Evolutionary conservation across 1,140 invertebrate genomes (phyloP).

Genomic region (Drosophila takahashii): DNA sequence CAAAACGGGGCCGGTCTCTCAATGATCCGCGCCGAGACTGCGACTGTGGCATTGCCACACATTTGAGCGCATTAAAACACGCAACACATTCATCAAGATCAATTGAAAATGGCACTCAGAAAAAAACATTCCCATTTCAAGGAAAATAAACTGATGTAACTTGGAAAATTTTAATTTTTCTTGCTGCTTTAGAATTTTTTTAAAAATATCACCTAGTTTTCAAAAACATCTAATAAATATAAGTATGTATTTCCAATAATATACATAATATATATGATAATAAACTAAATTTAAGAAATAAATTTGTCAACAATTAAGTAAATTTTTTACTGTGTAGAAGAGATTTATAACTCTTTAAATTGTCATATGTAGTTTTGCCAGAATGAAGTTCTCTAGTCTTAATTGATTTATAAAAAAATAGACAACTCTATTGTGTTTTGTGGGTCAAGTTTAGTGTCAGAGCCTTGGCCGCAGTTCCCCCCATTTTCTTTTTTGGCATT

Average conservation of each 20-base stretch:
- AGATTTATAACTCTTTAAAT: not conserved
- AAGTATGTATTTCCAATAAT: no score
- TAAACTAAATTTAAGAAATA: no score
- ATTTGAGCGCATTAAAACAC: conserved; percentile 66
- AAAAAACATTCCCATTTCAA: not conserved
- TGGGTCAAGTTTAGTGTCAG: conserved; percentile 63
- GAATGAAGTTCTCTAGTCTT: conserved; percentile 1
- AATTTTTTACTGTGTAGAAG: not conserved
- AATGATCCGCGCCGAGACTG: conserved; percentile 5
- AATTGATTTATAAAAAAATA: conserved; percentile 19
- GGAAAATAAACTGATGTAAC: no score
- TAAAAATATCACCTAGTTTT: no score
- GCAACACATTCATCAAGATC: conserved; percentile 71
- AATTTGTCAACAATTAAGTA: no score
- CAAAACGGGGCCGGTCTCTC: conserved; percentile 10
- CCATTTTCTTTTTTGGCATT: conserved; percentile 4
- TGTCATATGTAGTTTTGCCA: not conserved
- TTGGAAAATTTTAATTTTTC: no score
- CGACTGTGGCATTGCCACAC: conserved; percentile 54
- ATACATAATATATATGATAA: no score
- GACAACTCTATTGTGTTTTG: conserved; percentile 31
- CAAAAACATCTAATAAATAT: no score
- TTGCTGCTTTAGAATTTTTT: no score
- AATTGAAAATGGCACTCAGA: conserved; percentile 44
- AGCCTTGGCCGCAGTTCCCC: conserved; percentile 31